phyloP scores from a whole-genome alignment of 2,113 vertebrate species.

The Saccopteryx leptura region DNA sequence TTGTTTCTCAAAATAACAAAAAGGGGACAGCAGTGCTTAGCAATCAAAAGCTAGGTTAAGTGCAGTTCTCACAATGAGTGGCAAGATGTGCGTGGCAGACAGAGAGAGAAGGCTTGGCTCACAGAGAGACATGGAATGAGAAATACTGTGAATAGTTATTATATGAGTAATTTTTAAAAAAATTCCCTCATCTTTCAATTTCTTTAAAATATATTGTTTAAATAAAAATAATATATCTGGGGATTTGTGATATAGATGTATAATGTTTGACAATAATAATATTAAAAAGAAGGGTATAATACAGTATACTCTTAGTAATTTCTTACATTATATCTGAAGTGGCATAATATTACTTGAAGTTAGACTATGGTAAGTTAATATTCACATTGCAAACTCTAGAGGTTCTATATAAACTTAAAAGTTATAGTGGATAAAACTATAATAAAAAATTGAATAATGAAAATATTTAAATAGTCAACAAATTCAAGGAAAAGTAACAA shows the following conservation, averaged over 20 bases:
- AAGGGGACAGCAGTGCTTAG: neutral
- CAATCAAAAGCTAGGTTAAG: neutral
- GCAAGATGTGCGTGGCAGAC: neutral
- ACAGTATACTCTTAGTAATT: neutral
- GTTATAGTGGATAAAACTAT: neutral
- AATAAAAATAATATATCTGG: neutral
- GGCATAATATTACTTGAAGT: neutral
- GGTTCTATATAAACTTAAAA: neutral
- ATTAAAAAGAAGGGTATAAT: neutral
- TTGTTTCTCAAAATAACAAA: neutral
- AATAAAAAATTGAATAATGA: neutral
- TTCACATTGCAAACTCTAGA: neutral
- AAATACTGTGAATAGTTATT: neutral
- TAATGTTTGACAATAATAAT: neutral
- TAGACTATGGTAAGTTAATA: neutral
- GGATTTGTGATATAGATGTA: neutral
- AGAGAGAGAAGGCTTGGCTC: neutral
- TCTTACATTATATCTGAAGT: neutral
- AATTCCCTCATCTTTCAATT: neutral
- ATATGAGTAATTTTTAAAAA: neutral
- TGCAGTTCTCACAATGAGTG: neutral
- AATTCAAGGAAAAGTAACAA: neutral
- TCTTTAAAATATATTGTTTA: neutral
- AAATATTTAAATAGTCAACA: neutral
- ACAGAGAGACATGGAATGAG: neutral